phyloP scores from a whole-genome alignment of 2,797 vertebrate species.

The Hapalemur alaotrensis region DNA sequence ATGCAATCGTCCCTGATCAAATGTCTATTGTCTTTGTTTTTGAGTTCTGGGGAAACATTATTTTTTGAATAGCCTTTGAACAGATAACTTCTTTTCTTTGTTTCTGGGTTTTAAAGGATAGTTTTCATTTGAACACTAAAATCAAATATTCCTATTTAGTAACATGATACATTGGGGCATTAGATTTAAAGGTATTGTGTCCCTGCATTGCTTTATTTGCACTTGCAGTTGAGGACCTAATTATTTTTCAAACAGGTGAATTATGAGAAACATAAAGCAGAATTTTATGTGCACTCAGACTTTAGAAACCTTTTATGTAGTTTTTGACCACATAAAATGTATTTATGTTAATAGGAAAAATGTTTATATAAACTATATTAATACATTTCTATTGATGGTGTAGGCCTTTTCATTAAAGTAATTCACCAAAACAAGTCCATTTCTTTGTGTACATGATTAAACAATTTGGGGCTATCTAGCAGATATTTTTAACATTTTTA shows the following conservation, averaged over 20 bases:
- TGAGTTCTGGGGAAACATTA: background rate
- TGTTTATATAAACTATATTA: background rate
- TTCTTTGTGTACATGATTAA: background rate
- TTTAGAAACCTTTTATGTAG: background rate
- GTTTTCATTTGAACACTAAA: background rate
- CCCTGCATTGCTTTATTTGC: background rate
- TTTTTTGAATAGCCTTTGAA: background rate
- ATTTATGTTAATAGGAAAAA: background rate
- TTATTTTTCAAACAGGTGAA: background rate
- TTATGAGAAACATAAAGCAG: background rate
- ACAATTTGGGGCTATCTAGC: background rate
- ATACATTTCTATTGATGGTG: background rate
- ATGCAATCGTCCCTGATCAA: background rate
- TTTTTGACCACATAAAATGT: background rate
- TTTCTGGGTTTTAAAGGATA: background rate
- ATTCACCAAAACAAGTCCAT: background rate
- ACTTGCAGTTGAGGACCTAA: background rate
- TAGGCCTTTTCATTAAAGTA: background rate
- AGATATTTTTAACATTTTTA: background rate
- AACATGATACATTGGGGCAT: background rate
- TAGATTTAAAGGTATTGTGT: background rate
- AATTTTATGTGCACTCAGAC: background rate
- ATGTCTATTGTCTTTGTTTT: background rate
- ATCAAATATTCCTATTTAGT: background rate
- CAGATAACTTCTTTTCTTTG: background rate